These are phyloP conservation scores for Eremobia ochroleuca DNA, from an alignment of 2,888 invertebrate genomes.

Conservation along the genomic window DNA sequence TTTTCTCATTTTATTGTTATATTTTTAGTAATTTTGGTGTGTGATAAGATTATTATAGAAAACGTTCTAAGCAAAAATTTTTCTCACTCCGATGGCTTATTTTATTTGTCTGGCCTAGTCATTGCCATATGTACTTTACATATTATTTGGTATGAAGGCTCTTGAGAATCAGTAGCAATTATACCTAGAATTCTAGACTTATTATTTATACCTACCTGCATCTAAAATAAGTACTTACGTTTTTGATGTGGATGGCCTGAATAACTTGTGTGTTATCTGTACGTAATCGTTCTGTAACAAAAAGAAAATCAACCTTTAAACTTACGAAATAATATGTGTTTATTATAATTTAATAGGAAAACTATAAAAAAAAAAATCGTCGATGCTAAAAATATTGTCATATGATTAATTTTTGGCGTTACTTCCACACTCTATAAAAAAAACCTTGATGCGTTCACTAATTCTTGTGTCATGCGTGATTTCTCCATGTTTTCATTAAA, in stretches of 20 bases:
- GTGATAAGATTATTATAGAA: too few relatives aligned
- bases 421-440: background rate
- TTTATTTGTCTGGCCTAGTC: background rate
- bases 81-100: background rate
- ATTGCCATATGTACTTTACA: background rate
- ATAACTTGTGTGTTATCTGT: slow-evolving; percentile 87
- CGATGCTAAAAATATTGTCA: too few relatives aligned
- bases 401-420: background rate
- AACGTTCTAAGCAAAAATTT: too few relatives aligned
- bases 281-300: slow-evolving; percentile 86
- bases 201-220: background rate
- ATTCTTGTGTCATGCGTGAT: background rate
- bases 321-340: background rate
- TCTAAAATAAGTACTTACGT: slow-evolving; percentile 74
- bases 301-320: background rate
- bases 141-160: slow-evolving; percentile 49
- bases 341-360: background rate
- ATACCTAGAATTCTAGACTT: background rate
- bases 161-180: slow-evolving; percentile 28
- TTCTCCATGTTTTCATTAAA: background rate
- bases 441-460: background rate
- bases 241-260: slow-evolving; percentile 87
- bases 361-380: too few relatives aligned
- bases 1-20: too few relatives aligned
- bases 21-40: too few relatives aligned